These are phyloP conservation scores for Aplysina aerophoba DNA, from an alignment of 37 sponge, comb jelly and placozoan species.

Conservation along the genomic window DNA sequence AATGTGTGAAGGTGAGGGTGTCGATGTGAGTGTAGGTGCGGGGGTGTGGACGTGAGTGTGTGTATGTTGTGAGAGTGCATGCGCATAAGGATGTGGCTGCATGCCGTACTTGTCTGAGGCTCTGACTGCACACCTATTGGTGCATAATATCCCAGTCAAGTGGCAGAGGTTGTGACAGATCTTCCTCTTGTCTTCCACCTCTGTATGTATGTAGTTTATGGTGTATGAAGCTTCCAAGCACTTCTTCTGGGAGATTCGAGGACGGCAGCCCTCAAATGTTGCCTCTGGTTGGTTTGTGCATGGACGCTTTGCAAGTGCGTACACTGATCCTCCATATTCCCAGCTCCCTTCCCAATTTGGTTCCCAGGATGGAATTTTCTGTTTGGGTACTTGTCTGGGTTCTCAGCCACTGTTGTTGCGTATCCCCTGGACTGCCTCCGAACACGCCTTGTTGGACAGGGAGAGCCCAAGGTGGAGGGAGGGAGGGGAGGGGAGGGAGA, in stretches of 20 bases:
- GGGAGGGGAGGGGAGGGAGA: constrained; percentile 7
- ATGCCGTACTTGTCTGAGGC: no score
- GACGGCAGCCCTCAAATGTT: not conserved
- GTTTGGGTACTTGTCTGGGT: constrained; percentile 79
- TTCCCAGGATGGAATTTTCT: constrained; percentile 62
- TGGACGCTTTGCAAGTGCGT: not conserved
- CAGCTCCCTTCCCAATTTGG: not conserved
- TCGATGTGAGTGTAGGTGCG: no score
- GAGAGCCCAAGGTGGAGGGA: constrained; percentile 59
- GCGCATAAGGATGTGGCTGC: no score
- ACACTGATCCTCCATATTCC: not conserved
- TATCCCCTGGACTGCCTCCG: constrained; percentile 86
- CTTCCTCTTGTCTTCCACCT: not conserved
- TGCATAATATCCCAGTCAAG: no score
- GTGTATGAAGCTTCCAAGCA: constrained; percentile 27
- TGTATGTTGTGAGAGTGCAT: no score
- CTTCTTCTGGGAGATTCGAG: not conserved
- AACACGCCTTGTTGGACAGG: constrained; percentile 87
- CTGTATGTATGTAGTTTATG: constrained; percentile 23
- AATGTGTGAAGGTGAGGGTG: no score
- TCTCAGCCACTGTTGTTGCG: constrained; percentile 51
- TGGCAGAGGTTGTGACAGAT: no score
- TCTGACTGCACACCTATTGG: no score
- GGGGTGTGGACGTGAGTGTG: not conserved
- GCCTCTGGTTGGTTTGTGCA: not conserved